phyloP scores from a whole-genome alignment of 2,797 vertebrate species.

The Coccyzus lansbergi region DNA sequence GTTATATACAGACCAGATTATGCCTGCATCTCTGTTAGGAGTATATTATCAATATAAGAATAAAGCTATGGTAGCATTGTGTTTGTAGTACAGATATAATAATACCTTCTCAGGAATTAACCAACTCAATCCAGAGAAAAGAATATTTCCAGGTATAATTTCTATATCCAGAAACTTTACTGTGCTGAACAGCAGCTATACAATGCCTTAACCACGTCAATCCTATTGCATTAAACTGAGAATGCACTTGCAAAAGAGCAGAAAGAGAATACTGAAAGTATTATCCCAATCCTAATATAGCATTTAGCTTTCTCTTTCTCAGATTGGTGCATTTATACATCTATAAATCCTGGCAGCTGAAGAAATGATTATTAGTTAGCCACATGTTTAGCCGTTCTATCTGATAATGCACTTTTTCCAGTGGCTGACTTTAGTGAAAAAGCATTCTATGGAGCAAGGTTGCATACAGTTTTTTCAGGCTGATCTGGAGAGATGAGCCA shows the following conservation, averaged over 20 bases:
- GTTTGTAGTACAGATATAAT: background rate
- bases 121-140: background rate
- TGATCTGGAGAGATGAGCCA: background rate
- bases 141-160: background rate
- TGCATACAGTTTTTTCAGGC: background rate
- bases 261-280: background rate
- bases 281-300: background rate
- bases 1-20: background rate
- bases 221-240: background rate
- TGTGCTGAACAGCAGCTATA: background rate
- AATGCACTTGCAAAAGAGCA: background rate
- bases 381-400: background rate
- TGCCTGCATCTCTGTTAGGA: background rate
- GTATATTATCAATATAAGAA: background rate
- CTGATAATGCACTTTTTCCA: conserved; percentile 2
- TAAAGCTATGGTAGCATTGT: background rate
- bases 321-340: background rate
- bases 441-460: background rate
- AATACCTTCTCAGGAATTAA: background rate
- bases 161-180: background rate
- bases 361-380: conserved; percentile 7
- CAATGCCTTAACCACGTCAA: background rate
- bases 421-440: background rate
- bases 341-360: background rate
- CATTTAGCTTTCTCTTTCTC: background rate